These are phyloP conservation scores for Oxygymnocypris stewartii DNA, from an alignment of 2,113 vertebrate species.

Conservation along the genomic window DNA sequence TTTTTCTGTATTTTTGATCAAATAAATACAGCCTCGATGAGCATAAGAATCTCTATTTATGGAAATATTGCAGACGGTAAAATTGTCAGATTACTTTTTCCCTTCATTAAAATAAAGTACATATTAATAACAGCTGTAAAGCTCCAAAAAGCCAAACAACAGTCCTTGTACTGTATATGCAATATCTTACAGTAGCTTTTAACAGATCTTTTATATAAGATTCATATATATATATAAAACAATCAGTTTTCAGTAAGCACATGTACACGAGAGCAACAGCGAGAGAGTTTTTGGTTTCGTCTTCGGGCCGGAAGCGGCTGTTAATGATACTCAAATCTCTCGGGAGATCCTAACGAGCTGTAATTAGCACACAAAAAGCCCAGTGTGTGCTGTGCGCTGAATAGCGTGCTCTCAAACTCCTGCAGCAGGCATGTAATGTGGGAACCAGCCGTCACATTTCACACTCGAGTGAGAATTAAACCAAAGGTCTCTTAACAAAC, in stretches of 20 bases:
- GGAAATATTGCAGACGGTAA: background rate
- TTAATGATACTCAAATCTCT: conserved; percentile 68
- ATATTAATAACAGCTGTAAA: too few relatives aligned
- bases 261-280: background rate
- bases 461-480: conserved; percentile 38
- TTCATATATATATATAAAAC: background rate
- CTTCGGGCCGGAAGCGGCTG: conserved; percentile 56
- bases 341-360: conserved; percentile 62
- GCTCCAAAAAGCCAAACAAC: too few relatives aligned
- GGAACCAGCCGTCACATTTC: conserved; percentile 49
- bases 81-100: background rate
- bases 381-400: background rate
- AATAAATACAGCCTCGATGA: too few relatives aligned
- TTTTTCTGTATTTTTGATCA: too few relatives aligned
- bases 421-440: conserved; percentile 37
- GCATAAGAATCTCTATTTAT: too few relatives aligned
- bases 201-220: too few relatives aligned
- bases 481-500: background rate
- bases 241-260: too few relatives aligned
- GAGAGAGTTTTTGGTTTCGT: background rate
- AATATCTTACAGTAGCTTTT: too few relatives aligned
- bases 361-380: conserved; percentile 62
- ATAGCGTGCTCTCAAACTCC: background rate
- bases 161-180: too few relatives aligned
- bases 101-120: too few relatives aligned